These are phyloP conservation scores for Eulemur coronatus DNA, from an alignment of 2,797 vertebrate species.

Conservation along the genomic window DNA sequence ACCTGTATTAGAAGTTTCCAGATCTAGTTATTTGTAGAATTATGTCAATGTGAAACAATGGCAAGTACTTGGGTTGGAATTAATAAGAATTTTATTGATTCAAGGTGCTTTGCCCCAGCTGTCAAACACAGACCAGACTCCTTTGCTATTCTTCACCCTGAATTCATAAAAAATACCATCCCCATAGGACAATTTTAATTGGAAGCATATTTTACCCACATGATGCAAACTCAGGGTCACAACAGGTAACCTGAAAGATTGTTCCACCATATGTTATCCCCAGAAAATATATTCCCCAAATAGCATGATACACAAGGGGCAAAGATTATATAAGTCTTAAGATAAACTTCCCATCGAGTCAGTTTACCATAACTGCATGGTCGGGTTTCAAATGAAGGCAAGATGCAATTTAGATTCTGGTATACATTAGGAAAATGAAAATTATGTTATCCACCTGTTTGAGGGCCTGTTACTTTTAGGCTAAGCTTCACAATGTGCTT, in stretches of 20 bases:
- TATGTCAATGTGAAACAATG: slow-evolving; percentile 72
- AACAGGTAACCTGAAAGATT: slow-evolving; percentile 82
- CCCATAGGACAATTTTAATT: slow-evolving; percentile 83
- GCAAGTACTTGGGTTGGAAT: slow-evolving; percentile 70
- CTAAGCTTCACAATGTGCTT: neutral
- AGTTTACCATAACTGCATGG: slow-evolving; percentile 47
- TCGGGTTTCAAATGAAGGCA: slow-evolving; percentile 60
- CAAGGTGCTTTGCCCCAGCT: slow-evolving; percentile 82
- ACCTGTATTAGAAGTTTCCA: neutral
- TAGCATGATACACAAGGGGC: slow-evolving; percentile 80
- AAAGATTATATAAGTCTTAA: slow-evolving; percentile 76
- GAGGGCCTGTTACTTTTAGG: slow-evolving; percentile 10
- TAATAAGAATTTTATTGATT: slow-evolving; percentile 81
- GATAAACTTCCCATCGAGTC: slow-evolving; percentile 31
- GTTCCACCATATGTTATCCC: slow-evolving; percentile 74
- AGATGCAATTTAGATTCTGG: slow-evolving; percentile 57
- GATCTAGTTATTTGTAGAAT: slow-evolving; percentile 50
- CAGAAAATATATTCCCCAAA: slow-evolving; percentile 81
- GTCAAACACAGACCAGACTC: slow-evolving; percentile 70
- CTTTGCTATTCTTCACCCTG: slow-evolving; percentile 80
- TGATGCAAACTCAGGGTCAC: slow-evolving; percentile 82
- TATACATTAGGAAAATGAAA: slow-evolving; percentile 59
- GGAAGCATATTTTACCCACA: slow-evolving; percentile 82
- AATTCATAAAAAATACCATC: slow-evolving; percentile 83
- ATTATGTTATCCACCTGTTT: slow-evolving; percentile 65